Evolutionary conservation across 1,140 invertebrate species (phyloP), one percentile per base, ranked within the genome.

Genomic region (Neuroterus valhalla): DNA sequence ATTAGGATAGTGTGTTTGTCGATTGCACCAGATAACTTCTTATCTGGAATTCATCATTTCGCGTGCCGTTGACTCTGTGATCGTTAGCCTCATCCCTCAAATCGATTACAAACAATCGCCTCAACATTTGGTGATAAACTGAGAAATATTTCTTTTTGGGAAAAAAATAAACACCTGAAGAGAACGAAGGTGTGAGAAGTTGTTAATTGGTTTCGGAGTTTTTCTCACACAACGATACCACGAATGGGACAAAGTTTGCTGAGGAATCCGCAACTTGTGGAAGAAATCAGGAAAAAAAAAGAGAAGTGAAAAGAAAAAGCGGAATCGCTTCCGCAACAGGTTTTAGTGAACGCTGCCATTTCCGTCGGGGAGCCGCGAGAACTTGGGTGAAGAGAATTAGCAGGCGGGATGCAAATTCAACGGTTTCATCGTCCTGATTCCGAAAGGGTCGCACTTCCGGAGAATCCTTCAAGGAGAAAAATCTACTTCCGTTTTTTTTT

Each of bases 251-350:
- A 38, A 50, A 50, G n/a, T 14, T 62, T 31, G 15, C 26, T 38
- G 8, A 38, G 5, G 31, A 38, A 38, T 38, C 21, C 55, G n/a
- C 19, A 52, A 52, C 50, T 31, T 23, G 23, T 26, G 52, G 26
- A 55, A 11, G 19, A 26, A 26, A 26, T 26, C 21, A 23, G 12
- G 14, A 14, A 26, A 26, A 26, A 11, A 14, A 15, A 5, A 2
- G 14, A 8, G 46, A 5, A 19, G 5, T 19, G 19, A 8, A 55
- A n/a, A 23, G 23, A 62, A 62, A 62, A 38, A 62, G 55, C 31
- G 55, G n/a, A 62, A 31, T 62, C 23, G 55, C 55, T 62, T 62
- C 55, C 55, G 55, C 55, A 62, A 62, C 55, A 62, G 55, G 55
- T 62, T 62, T 62, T 62, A 15, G 55, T 62, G 55, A 62, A 62